These are phyloP conservation scores for Danio kyathit DNA, from an alignment of 2,797 vertebrate species.

Conservation along the genomic window DNA sequence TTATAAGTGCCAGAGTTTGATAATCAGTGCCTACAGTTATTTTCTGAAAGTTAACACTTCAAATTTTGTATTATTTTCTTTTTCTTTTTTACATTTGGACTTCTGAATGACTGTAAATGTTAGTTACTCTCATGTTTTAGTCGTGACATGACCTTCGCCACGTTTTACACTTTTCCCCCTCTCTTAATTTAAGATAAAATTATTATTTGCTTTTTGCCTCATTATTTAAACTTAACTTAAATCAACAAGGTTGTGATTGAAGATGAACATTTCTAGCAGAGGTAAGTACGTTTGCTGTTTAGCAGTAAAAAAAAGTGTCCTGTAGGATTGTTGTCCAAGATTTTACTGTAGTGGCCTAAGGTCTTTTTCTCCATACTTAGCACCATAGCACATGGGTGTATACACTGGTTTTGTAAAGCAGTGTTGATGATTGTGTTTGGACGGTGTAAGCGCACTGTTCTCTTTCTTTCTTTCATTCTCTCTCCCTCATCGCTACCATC, in stretches of 20 bases:
- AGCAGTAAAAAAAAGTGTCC: slow-evolving; percentile 29
- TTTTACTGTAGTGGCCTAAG: slow-evolving; percentile 4
- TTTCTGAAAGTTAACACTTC: slow-evolving; percentile 12
- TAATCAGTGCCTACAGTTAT: slow-evolving; percentile 50
- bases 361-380: slow-evolving; percentile 2
- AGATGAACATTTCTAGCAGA: neutral
- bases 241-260: neutral
- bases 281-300: slow-evolving; percentile 19
- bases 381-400: slow-evolving; percentile 1
- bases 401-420: slow-evolving; percentile 40
- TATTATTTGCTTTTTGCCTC: slow-evolving; percentile 3
- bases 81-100: slow-evolving; percentile 10
- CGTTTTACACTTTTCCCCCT: neutral
- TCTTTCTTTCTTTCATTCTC: neutral
- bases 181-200: slow-evolving; percentile 1
- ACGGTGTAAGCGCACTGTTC: slow-evolving; percentile 26
- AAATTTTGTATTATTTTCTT: neutral
- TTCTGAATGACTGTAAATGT: neutral
- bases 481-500: slow-evolving; percentile 61
- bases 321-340: slow-evolving; percentile 23
- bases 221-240: slow-evolving; percentile 25
- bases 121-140: neutral
- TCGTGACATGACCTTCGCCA: neutral
- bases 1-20: slow-evolving; percentile 39
- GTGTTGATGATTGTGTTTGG: slow-evolving; percentile 44